Conservation (phyloP, 1,140 invertebrate species). For the Drosophila lowei region DNA sequence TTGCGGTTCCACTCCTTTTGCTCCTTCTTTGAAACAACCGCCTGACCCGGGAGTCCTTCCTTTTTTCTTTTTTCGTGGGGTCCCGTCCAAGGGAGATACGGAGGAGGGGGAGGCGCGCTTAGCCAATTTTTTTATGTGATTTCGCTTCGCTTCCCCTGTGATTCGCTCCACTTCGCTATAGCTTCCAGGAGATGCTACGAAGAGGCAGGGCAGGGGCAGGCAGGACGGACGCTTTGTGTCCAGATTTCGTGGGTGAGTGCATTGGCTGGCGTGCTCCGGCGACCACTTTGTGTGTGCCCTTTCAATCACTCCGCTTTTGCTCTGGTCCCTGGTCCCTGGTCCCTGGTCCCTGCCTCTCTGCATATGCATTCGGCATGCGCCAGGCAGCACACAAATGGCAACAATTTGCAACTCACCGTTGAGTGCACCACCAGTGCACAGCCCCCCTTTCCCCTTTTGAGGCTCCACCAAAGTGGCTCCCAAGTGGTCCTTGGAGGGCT, state of each 20-base stretch:
- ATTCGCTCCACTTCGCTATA: slow-evolving; percentile 33
- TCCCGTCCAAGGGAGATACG: not conserved
- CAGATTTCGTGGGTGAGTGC: slow-evolving; percentile 53
- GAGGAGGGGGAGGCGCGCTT: slow-evolving; percentile 17
- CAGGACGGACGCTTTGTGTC: slow-evolving; percentile 19
- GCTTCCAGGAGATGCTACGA: not conserved
- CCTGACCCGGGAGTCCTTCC: slow-evolving; percentile 17
- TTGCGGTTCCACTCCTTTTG: slow-evolving; percentile 2
- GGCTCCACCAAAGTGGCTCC: not conserved
- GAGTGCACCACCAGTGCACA: slow-evolving; percentile 23
- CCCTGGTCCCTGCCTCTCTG: no score
- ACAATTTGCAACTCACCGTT: slow-evolving; percentile 51
- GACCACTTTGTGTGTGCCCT: slow-evolving; percentile 25
- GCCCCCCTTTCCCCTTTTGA: not conserved
- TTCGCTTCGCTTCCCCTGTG: slow-evolving; percentile 27
- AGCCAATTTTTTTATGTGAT: slow-evolving; percentile 43
- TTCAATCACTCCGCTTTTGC: not conserved
- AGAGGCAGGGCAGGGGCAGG: not conserved
- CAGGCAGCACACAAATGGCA: slow-evolving; percentile 28
- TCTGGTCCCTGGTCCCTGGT: no score
- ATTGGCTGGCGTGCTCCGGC: slow-evolving; percentile 40
- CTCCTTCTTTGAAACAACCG: slow-evolving; percentile 1
- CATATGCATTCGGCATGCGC: slow-evolving; percentile 2
- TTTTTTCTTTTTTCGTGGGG: not conserved
- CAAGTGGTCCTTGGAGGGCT: slow-evolving; percentile 6